Base-by-base conservation (phyloP, 2,797 vertebrate species). In the Gila robusta region DNA sequence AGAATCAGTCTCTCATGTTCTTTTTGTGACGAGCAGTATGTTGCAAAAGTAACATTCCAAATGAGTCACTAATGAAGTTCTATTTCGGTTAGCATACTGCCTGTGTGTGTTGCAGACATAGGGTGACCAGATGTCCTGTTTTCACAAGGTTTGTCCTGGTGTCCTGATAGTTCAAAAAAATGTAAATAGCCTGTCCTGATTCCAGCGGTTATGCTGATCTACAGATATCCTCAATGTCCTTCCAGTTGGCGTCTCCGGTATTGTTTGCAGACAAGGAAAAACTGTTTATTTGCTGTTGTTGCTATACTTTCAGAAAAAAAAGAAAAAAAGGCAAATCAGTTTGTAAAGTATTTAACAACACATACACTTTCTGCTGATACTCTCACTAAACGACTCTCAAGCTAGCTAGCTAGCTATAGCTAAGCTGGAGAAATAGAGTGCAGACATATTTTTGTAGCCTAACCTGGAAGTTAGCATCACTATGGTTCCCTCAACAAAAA, bases 131-230 rank as follows among this genome's bases (percentile, higher is more conserved):
- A 41, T 7, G 32, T 37, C 32, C 28, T 0, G 21, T n/a, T 56
- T 37, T 77, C 11, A 56, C 49, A 77, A 77, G 73, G 73, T 37
- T 56, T 56, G 49, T 77, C 19, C 21, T 16, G 32, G 32, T 56
- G 76, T 78, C 76, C 54, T 78, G 76, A 41, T 32, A 78, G 6
- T 78, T 59, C 14, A 78, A 32, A n/a, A n/a, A 39, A 59, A 59
- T 59, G 76, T 78, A 56, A 78, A 78, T 26, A 79, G 54, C 54
- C 23, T 62, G 54, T 62, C 54, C 14, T 3, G 7, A 62, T 62
- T 79, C 37, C 76, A 59, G 7, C 52, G 2, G 21, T 78, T 56
- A 56, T 23, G 28, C 28, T 76, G 10, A 14, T 28, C 17, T 49
- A 11, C 28, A 35, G 17, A 52, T 73, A 73, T 74, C 72, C 72